A percentile compares a stretch with the other conserved stretches of the same genome.
Evolutionary conservation across 2,888 invertebrate species (phyloP).

Genomic region (Pseudococcus viburni): DNA sequence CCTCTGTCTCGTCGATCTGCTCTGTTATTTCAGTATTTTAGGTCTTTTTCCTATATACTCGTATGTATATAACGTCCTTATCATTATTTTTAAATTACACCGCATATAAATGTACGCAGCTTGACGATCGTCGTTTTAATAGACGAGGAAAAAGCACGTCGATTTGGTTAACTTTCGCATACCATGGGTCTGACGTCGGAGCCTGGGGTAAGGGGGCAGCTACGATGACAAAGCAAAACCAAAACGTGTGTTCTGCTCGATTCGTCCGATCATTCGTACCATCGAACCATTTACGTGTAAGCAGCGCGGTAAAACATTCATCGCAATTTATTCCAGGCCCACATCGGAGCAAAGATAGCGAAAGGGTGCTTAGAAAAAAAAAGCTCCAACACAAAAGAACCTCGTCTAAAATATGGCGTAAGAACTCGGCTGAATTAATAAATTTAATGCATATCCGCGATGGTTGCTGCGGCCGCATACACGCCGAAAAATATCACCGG

Average conservation of each 20-base stretch:
- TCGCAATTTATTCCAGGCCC: neutral
- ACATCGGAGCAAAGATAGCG: neutral
- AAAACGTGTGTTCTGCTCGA: conserved; percentile 26
- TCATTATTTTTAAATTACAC: conserved; percentile 41
- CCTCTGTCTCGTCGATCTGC: neutral
- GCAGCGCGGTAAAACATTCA: neutral
- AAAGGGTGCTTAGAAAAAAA: neutral
- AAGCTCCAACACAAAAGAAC: neutral
- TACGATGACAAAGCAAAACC: conserved; percentile 31
- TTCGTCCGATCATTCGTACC: conserved; percentile 36
- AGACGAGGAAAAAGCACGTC: conserved; percentile 45
- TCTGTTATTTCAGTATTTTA: neutral
- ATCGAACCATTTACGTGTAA: conserved; percentile 9
- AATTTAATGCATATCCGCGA: conserved; percentile 20
- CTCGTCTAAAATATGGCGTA: neutral
- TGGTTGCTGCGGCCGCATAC: conserved; percentile 4
- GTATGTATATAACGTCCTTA: neutral
- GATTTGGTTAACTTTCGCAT: conserved; percentile 17
- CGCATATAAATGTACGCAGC: conserved; percentile 9
- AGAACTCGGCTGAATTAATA: conserved; percentile 32
- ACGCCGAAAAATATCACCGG: conserved; percentile 21
- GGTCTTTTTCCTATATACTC: conserved; percentile 1
- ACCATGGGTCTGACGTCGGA: too few species aligned
- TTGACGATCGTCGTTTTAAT: conserved; percentile 8
- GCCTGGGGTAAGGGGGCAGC: neutral